Percentiles rank a stretch among this genome's conserved stretches.
These are phyloP conservation scores for Lasioglossum baleicum DNA, from an alignment of 1,140 invertebrate species.

Conservation along the genomic window DNA sequence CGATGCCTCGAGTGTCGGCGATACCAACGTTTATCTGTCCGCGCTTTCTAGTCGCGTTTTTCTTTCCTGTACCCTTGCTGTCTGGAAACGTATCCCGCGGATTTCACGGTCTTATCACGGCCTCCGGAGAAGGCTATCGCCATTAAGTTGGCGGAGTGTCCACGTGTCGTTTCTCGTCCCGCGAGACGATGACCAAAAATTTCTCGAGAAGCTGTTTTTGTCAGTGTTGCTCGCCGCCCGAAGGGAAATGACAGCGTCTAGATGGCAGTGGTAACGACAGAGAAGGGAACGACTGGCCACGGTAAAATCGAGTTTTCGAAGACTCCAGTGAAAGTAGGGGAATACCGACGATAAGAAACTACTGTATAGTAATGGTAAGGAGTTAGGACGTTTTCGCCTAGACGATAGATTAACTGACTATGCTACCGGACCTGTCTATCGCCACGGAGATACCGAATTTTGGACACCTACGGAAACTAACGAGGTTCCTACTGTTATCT, in stretches of 20 bases:
- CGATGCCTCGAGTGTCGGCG: background rate
- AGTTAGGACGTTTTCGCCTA: background rate
- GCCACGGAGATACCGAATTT: background rate
- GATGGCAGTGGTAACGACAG: too few species aligned
- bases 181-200: too few species aligned
- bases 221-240: too few species aligned
- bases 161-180: background rate
- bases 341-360: background rate
- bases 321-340: slow-evolving; percentile 9
- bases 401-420: too few species aligned
- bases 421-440: background rate
- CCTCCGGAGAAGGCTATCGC: slow-evolving; percentile 65
- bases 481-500: background rate
- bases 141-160: slow-evolving; percentile 49
- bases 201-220: too few species aligned
- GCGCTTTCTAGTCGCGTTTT: background rate
- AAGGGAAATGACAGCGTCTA: too few species aligned
- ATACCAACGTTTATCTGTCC: background rate
- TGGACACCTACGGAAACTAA: background rate
- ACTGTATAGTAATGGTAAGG: background rate
- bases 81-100: slow-evolving; percentile 13
- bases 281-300: background rate
- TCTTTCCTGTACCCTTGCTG: background rate
- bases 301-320: background rate
- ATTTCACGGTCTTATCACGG: slow-evolving; percentile 55